phyloP scores from a whole-genome alignment of 2,113 vertebrate genomes.

The Origma solitaria region DNA sequence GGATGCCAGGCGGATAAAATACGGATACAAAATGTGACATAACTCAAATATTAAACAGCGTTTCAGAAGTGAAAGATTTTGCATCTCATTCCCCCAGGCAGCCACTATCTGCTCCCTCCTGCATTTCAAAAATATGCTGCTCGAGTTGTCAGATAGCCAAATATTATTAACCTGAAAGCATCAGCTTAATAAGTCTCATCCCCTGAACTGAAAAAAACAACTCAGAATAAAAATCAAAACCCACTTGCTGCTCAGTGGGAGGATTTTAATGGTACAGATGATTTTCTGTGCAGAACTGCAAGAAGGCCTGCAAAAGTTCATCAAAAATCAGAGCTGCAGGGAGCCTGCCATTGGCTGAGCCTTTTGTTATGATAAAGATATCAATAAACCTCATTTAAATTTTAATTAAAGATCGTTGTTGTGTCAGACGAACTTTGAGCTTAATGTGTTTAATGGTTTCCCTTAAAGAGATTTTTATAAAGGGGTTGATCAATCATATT shows the following conservation, averaged over 20 bases:
- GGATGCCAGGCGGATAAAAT: not conserved
- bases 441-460: not conserved
- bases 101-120: not conserved
- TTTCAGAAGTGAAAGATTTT: not conserved
- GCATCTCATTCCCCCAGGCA: slow-evolving; percentile 28
- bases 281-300: slow-evolving; percentile 27
- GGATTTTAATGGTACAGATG: slow-evolving; percentile 8
- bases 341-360: not conserved
- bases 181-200: slow-evolving; percentile 16
- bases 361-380: not conserved
- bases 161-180: slow-evolving; percentile 45
- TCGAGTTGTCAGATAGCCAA: slow-evolving; percentile 6
- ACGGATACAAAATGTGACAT: not conserved
- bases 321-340: not conserved
- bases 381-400: not conserved
- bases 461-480: not conserved
- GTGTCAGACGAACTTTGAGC: not conserved
- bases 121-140: not conserved
- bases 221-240: not conserved
- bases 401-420: not conserved
- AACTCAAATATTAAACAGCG: not conserved
- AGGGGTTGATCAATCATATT: not conserved
- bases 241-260: slow-evolving; percentile 2
- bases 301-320: slow-evolving; percentile 36
- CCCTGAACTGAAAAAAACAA: not conserved